A percentile compares a stretch with the other conserved stretches of the same genome.
Evolutionary conservation across 1,140 invertebrate genomes (phyloP).

Genomic region (Eueides isabella): DNA sequence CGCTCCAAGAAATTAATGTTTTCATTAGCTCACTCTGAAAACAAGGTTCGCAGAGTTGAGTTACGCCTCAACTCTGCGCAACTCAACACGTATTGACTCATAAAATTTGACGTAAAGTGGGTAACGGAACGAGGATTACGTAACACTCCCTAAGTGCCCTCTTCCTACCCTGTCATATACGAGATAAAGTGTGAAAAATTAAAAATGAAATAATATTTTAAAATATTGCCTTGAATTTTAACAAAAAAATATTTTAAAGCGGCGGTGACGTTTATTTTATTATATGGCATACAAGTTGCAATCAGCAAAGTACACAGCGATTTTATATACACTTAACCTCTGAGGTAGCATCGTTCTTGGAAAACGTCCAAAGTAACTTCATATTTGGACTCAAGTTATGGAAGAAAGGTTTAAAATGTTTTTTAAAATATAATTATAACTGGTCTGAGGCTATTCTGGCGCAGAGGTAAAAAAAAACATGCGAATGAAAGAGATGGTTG

Average conservation of each 20-base stretch:
- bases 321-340: constrained; percentile 64
- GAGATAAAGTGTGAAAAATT: too few relatives aligned
- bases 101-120: too few relatives aligned
- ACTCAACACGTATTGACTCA: too few relatives aligned
- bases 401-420: constrained; percentile 15
- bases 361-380: constrained; percentile 52
- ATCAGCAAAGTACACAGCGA: constrained; percentile 62
- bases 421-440: background rate
- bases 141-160: too few relatives aligned
- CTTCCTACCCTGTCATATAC: too few relatives aligned
- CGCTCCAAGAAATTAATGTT: too few relatives aligned
- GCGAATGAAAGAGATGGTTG: too few relatives aligned
- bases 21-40: too few relatives aligned
- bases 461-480: too few relatives aligned
- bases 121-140: too few relatives aligned
- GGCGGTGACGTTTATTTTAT: constrained; percentile 42
- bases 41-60: too few relatives aligned
- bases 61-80: too few relatives aligned
- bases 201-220: background rate
- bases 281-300: constrained; percentile 52
- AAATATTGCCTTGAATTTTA: background rate
- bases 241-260: constrained; percentile 22
- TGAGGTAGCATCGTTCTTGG: constrained; percentile 54
- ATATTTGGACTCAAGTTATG: constrained; percentile 37
- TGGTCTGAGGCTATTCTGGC: background rate